These are phyloP conservation scores for Platycheirus albimanus DNA, from an alignment of 2,888 invertebrate species.

Conservation along the genomic window DNA sequence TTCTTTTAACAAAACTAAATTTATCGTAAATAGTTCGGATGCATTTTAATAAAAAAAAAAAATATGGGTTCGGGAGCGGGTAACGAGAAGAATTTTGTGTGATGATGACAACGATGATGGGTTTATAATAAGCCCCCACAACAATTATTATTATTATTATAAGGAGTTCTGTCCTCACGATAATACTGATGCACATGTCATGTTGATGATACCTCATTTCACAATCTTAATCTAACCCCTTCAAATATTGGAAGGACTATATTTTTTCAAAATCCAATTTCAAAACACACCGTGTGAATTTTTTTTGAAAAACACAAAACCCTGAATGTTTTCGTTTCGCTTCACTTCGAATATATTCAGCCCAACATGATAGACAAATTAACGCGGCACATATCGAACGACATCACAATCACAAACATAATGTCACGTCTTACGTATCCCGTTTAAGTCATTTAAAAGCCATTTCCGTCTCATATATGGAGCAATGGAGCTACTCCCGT, in stretches of 20 bases:
- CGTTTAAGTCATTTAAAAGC: slow-evolving; percentile 71
- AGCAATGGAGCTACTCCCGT: slow-evolving; percentile 48
- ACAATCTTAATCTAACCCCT: slow-evolving; percentile 43
- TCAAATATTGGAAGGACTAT: background rate
- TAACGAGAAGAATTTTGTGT: slow-evolving; percentile 55
- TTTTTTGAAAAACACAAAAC: slow-evolving; percentile 25
- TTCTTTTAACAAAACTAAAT: slow-evolving; percentile 51
- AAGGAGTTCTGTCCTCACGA: slow-evolving; percentile 9
- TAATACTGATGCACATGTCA: slow-evolving; percentile 36
- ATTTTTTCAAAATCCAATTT: slow-evolving; percentile 44
- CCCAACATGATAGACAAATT: slow-evolving; percentile 33
- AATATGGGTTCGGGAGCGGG: background rate
- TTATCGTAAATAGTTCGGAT: slow-evolving; percentile 68
- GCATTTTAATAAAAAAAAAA: slow-evolving; percentile 23
- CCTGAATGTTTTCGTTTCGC: slow-evolving; percentile 68
- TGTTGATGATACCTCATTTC: slow-evolving; percentile 37
- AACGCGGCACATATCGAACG: slow-evolving; percentile 37
- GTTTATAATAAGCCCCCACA: slow-evolving; percentile 66
- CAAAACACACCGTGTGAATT: slow-evolving; percentile 59
- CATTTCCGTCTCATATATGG: slow-evolving; percentile 43
- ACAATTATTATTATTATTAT: too few relatives aligned
- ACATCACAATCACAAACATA: slow-evolving; percentile 22
- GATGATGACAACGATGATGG: slow-evolving; percentile 71
- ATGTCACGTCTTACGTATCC: slow-evolving; percentile 70
- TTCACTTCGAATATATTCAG: slow-evolving; percentile 29